phyloP scores from a whole-genome alignment of 2,888 invertebrate species.

The Epinotia nisella region DNA sequence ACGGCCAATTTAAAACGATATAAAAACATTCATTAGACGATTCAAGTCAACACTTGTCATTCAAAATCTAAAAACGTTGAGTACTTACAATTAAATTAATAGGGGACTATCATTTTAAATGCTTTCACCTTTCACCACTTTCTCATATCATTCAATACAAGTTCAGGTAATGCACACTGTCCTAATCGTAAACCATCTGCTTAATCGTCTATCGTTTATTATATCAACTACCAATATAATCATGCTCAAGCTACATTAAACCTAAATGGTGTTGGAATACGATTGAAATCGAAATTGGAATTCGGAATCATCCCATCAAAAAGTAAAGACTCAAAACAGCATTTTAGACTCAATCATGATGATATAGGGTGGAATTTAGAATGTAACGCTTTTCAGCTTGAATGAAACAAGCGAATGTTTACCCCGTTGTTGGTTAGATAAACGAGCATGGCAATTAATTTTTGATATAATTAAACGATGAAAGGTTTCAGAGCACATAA shows the following conservation, averaged over 20 bases:
- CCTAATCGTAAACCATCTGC: background rate
- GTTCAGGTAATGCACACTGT: constrained; percentile 19
- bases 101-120: constrained; percentile 22
- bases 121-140: constrained; percentile 39
- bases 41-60: background rate
- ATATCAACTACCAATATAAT: background rate
- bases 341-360: background rate
- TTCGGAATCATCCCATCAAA: background rate
- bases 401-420: background rate
- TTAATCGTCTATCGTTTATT: constrained; percentile 2
- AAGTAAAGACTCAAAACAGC: background rate
- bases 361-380: background rate
- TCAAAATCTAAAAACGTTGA: background rate
- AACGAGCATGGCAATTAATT: constrained; percentile 1
- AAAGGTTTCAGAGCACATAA: constrained; percentile 5
- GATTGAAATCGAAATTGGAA: background rate
- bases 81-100: constrained; percentile 1
- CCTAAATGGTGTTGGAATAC: background rate
- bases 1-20: background rate
- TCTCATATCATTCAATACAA: constrained; percentile 32
- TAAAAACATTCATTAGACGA: background rate
- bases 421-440: background rate
- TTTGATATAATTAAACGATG: constrained; percentile 19
- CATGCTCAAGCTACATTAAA: background rate
- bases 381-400: background rate